Percentiles rank a stretch among this genome's conserved stretches.
phyloP scores from a whole-genome alignment of 1,140 invertebrate species.

The Camponotus floridanus region DNA sequence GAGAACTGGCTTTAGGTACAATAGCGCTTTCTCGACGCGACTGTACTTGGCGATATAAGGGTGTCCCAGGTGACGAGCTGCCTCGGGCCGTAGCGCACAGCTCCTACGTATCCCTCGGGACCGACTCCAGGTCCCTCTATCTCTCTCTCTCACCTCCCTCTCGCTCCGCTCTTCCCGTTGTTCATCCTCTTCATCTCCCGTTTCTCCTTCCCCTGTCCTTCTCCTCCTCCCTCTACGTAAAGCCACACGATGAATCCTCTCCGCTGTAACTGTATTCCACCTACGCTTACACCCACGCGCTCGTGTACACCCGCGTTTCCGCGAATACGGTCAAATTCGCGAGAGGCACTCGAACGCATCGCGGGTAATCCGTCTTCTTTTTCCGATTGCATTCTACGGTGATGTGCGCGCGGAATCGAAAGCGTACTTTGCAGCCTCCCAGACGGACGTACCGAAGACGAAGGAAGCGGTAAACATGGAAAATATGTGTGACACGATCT shows the following conservation, averaged over 20 bases:
- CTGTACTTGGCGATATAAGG: conserved; percentile 84
- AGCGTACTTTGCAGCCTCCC: conserved; percentile 30
- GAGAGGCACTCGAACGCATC: conserved; percentile 13
- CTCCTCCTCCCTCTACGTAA: conserved; percentile 17
- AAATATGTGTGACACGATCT: conserved; percentile 73
- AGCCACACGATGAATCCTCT: background rate
- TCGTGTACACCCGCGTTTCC: conserved; percentile 15
- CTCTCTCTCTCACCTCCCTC: conserved; percentile 52
- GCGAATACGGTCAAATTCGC: conserved; percentile 22
- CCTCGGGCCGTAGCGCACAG: conserved; percentile 82
- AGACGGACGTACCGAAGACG: background rate
- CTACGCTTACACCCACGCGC: background rate
- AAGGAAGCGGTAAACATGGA: conserved; percentile 41
- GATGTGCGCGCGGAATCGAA: conserved; percentile 3
- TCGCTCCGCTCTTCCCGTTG: conserved; percentile 20
- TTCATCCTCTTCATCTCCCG: conserved; percentile 19
- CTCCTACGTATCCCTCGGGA: conserved; percentile 82
- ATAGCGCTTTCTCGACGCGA: conserved; percentile 80
- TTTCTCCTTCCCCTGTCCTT: background rate
- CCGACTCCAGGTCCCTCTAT: conserved; percentile 75
- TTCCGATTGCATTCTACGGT: conserved; percentile 35
- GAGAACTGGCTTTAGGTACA: conserved; percentile 74
- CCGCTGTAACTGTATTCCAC: background rate
- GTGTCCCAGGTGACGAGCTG: conserved; percentile 85
- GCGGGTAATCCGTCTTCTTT: conserved; percentile 55